Evolutionary conservation across 2,888 invertebrate species (phyloP), one percentile per base, ranked within the genome.

Genomic region (Ectemnius cavifrons): DNA sequence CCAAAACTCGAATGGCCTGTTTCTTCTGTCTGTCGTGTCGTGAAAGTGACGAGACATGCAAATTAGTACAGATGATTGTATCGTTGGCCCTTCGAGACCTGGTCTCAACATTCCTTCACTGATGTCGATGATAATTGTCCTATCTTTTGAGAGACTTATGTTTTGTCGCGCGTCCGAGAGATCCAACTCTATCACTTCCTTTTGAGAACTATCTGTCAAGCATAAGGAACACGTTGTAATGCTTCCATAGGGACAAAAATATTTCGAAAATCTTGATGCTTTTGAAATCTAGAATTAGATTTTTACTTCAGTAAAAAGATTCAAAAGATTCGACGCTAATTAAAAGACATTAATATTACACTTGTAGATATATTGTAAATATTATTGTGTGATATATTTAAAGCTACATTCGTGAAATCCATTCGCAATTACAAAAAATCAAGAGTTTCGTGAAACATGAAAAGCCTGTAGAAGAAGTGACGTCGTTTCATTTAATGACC

Each of bases 401-500:
- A 1, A 37, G 8, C 2, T 37, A 37, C 8, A 37, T 61, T 52
- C 27, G 3, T 23, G 2, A 23, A 23, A 3, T 23, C 2, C 3
- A 23, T 23, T 23, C 23, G 23, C 2, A 23, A 23, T 23, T 23
- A 3, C 23, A 23, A 23, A 2, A 23, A 23, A 2, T 23, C 23
- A 23, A 49, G 47, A 58, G 27, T 46, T 46, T 27, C 47, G 47
- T 37, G 67, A 23, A 49, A 68, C 56, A 61, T 56, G 18, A 27
- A 8, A 3, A 37, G 6, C 37, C 62, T 37, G 13, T 69, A 77
- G 68, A 23, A 81, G 75, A 70, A 73, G 69, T 67, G 75, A 67
- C 79, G 81, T 78, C 82, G 52, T 75, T 76, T 62, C 16, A 73
- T 18, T 68, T 71, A 80, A 82, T 61, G 77, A 80, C 67, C 64